Evolutionary conservation across 2,113 vertebrate species (phyloP).

Genomic region (Mobula hypostoma): DNA sequence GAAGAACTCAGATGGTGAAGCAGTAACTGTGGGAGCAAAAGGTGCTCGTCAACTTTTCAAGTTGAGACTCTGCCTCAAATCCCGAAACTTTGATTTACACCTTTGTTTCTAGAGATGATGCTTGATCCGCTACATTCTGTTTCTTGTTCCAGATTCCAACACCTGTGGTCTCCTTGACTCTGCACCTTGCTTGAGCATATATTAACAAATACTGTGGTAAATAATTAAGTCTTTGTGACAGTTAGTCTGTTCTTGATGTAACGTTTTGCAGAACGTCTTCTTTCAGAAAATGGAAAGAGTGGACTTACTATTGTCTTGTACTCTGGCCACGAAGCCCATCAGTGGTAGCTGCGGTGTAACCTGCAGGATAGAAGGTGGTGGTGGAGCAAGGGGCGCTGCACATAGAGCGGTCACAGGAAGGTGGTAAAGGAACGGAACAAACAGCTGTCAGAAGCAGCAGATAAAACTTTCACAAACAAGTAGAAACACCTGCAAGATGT

Average conservation of each 20-base stretch:
- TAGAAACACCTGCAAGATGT: not conserved
- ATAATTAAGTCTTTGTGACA: not conserved
- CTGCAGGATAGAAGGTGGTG: constrained; percentile 95
- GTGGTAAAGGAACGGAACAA: constrained; percentile 19
- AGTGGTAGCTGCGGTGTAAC: constrained; percentile 98
- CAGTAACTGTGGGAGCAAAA: too few species aligned
- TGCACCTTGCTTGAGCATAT: not conserved
- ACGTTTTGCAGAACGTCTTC: not conserved
- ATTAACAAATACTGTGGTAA: not conserved
- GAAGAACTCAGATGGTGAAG: too few species aligned
- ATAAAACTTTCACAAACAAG: constrained; percentile 32
- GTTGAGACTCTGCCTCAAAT: too few species aligned
- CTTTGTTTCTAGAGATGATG: too few species aligned
- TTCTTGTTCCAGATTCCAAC: too few species aligned
- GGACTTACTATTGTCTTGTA: constrained; percentile 99
- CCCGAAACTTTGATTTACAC: too few species aligned
- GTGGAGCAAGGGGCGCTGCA: constrained; percentile 85
- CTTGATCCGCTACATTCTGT: too few species aligned
- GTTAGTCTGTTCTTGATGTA: not conserved
- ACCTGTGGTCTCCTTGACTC: too few species aligned
- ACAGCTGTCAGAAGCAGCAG: constrained; percentile 30
- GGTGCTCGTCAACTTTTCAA: too few species aligned
- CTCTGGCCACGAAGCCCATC: constrained; percentile 99
- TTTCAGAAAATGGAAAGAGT: not conserved
- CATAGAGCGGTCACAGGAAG: constrained; percentile 53